These are phyloP conservation scores for Rhabdomys dilectus DNA, from an alignment of 2,113 vertebrate genomes.

Conservation along the genomic window DNA sequence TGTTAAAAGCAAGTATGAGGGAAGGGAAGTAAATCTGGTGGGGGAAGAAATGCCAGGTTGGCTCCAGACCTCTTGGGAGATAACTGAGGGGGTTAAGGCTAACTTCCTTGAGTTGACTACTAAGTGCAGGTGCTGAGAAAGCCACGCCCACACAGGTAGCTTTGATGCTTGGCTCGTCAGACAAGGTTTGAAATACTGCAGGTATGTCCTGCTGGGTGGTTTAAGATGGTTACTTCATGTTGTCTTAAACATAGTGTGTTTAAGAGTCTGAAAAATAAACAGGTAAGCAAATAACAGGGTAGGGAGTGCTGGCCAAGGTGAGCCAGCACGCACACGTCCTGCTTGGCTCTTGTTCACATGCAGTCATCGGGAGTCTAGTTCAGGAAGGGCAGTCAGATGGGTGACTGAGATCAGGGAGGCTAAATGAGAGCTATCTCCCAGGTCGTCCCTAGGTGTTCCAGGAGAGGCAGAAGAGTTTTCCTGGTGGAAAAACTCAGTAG, in stretches of 20 bases:
- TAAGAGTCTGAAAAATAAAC: not conserved
- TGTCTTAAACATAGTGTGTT: too few relatives aligned
- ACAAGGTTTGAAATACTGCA: not conserved
- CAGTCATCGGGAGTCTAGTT: not conserved
- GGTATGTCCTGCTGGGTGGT: not conserved
- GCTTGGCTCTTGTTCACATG: fast-evolving
- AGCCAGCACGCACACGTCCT: not conserved
- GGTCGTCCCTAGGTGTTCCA: not conserved
- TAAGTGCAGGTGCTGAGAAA: not conserved
- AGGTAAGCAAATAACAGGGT: not conserved
- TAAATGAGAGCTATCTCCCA: not conserved
- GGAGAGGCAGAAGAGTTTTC: not conserved
- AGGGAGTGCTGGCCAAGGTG: not conserved
- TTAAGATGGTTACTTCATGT: too few relatives aligned
- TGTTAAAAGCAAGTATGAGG: not conserved
- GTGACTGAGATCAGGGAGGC: not conserved
- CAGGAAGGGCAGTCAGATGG: not conserved
- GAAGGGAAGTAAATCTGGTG: not conserved
- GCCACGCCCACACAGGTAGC: not conserved
- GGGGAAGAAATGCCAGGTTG: not conserved
- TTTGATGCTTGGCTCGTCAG: not conserved
- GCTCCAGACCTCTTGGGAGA: not conserved
- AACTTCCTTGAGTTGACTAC: not conserved
- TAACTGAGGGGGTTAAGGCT: not conserved
- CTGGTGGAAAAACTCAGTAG: not conserved